These are phyloP conservation scores for Phortica variegata DNA, from an alignment of 1,140 invertebrate species.

Conservation along the genomic window DNA sequence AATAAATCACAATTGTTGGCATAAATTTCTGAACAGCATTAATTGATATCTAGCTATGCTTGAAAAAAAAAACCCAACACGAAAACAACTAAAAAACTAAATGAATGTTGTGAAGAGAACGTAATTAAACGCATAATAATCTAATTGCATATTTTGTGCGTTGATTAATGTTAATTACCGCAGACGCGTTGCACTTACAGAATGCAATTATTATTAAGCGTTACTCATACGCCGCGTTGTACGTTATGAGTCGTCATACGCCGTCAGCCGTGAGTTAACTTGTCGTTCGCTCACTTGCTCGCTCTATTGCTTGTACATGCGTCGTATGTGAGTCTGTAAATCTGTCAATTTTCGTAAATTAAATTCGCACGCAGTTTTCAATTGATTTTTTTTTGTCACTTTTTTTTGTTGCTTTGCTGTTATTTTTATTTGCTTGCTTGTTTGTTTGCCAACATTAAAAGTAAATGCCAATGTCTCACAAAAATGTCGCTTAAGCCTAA, in stretches of 20 bases:
- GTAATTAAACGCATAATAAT: slow-evolving; percentile 54
- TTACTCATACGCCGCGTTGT: slow-evolving; percentile 30
- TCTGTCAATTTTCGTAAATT: slow-evolving; percentile 52
- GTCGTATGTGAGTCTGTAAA: slow-evolving; percentile 35
- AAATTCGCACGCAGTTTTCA: slow-evolving; percentile 39
- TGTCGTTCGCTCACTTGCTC: slow-evolving; percentile 7
- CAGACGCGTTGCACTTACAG: slow-evolving; percentile 31
- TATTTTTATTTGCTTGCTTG: slow-evolving; percentile 23
- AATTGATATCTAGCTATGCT: too few relatives aligned
- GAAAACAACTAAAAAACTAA: too few relatives aligned
- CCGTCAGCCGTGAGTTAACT: slow-evolving; percentile 16
- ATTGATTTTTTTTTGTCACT: slow-evolving; percentile 25
- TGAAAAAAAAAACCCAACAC: too few relatives aligned
- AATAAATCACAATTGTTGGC: too few relatives aligned
- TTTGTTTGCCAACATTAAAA: slow-evolving; percentile 14
- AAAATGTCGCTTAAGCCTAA: slow-evolving; percentile 20
- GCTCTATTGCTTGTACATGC: slow-evolving; percentile 7
- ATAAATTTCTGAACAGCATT: too few relatives aligned
- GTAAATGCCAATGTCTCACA: slow-evolving; percentile 52
- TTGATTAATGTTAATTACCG: slow-evolving; percentile 53
- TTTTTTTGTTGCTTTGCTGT: slow-evolving; percentile 12
- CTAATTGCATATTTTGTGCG: slow-evolving; percentile 54
- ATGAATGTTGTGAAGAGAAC: too few relatives aligned
- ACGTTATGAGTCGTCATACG: slow-evolving; percentile 4
- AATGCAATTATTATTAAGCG: slow-evolving; percentile 34